Percentiles rank a stretch among this genome's conserved stretches.
phyloP scores from a whole-genome alignment of 2,113 vertebrate species.

The Eolophus roseicapilla region DNA sequence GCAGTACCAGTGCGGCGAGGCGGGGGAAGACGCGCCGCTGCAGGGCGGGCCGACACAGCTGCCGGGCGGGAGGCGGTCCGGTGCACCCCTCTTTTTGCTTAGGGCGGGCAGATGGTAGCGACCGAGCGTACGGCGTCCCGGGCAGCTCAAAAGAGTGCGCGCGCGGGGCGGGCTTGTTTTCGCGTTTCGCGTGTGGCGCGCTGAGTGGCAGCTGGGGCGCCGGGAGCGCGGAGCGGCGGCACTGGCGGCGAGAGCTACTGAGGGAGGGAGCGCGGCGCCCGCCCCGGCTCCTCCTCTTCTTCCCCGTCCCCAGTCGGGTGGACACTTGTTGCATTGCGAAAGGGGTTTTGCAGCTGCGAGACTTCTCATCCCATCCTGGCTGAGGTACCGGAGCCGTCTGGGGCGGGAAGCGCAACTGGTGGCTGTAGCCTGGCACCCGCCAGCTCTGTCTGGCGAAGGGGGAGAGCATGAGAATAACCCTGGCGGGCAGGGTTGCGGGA shows the following conservation, averaged over 20 bases:
- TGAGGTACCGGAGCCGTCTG: neutral
- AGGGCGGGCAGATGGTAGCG: neutral
- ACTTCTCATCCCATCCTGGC: neutral
- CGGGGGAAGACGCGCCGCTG: accelerated
- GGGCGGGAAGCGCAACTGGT: slow-evolving; percentile 53
- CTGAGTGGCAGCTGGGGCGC: neutral
- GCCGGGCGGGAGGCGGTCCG: neutral
- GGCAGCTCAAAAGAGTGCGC: neutral
- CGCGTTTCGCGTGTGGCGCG: slow-evolving; percentile 22
- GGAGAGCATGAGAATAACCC: neutral
- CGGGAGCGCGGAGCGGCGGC: neutral
- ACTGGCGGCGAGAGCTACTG: neutral
- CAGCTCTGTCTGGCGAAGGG: neutral
- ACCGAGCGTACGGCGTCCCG: slow-evolving; percentile 3
- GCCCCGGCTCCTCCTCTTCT: neutral
- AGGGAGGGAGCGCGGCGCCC: neutral
- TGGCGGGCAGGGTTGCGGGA: neutral
- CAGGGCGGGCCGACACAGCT: neutral
- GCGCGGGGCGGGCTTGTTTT: neutral
- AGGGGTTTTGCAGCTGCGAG: neutral
- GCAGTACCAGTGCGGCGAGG: neutral
- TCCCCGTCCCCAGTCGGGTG: neutral
- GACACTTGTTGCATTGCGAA: slow-evolving; percentile 27
- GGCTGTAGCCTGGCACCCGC: neutral
- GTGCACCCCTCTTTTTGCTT: accelerated